Evolutionary conservation across 2,113 vertebrate species (phyloP).

Genomic region (Nipponia nippon): DNA sequence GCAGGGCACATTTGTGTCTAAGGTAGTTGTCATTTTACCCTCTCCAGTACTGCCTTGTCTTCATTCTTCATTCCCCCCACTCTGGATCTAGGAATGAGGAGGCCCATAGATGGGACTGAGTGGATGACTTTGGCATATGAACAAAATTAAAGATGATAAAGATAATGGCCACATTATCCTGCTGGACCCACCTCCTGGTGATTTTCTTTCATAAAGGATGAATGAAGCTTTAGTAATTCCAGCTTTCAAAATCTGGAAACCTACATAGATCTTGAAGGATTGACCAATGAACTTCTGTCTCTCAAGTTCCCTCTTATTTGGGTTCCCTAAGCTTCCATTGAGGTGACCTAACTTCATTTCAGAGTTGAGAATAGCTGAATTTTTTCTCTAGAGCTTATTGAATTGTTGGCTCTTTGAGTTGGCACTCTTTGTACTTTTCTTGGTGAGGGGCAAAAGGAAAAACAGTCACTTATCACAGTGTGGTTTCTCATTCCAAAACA

Average conservation of each 20-base stretch:
- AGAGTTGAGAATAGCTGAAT: not conserved
- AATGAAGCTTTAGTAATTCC: not conserved
- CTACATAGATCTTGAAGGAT: not conserved
- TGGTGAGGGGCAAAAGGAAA: not conserved
- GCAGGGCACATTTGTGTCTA: not conserved
- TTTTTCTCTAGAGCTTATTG: not conserved
- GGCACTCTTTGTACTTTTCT: not conserved
- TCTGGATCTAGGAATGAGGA: not conserved
- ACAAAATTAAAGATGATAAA: not conserved
- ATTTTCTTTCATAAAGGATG: not conserved
- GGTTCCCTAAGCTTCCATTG: not conserved
- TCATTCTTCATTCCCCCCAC: not conserved
- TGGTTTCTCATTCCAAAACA: not conserved
- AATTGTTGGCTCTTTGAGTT: not conserved
- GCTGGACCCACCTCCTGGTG: not conserved
- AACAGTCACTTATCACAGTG: not conserved
- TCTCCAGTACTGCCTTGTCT: not conserved
- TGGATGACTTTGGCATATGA: not conserved
- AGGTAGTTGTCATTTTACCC: not conserved
- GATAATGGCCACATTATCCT: not conserved
- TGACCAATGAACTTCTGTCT: not conserved
- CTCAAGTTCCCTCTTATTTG: not conserved
- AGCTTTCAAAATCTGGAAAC: not conserved
- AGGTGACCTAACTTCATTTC: not conserved
- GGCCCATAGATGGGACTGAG: not conserved